Evolutionary conservation across 1,140 invertebrate species (phyloP), one percentile per base, ranked within the genome.

Genomic region (Bombus pyrosoma): DNA sequence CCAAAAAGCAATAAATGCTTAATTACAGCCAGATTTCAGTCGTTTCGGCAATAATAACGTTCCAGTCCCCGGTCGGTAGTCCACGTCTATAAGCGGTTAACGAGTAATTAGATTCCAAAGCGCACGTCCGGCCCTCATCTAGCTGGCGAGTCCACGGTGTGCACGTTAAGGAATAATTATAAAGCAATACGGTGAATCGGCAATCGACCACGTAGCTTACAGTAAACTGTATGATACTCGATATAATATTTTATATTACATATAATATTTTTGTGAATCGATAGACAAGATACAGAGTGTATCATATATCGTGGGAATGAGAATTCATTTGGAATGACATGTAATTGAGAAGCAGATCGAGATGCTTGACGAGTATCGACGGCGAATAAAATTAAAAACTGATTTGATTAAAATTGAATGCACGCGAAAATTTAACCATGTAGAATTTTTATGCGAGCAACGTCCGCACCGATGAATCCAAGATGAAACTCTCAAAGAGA

Each of bases 71-170:
- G 25, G 10, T 15, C 41, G 73, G 13, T 59, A 15, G 25, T n/a
- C 28, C 28, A 9, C 32, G 47, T 59, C 25, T 76, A 76, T 62
- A 62, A 66, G 62, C 59, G 64, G 43, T 71, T 69, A 69, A 69
- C 66, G 64, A 77, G 34, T 69, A 78, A 83, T 83, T 78, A 69
- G 43, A 78, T 83, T 83, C 53, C 68, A 77, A 83, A 83, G 53
- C 25, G 53, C 22, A 32, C 80, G 80, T 74, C 32, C 68, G 37
- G 62, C 25, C 53, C 68, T 53, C 68, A 28, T 25, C 32, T 3
- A 37, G 34, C 22, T 53, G 47, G 25, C 79, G 37, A 66, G 41
- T 3, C 34, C n/a, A 5, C 15, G 10, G 2, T 43, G 5, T 37
- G 6, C n/a, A 22, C 41, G 57, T 47, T 22, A 32, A 43, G 25